These are phyloP conservation scores for Hoplodrina ambigua DNA, from an alignment of 2,888 invertebrate species.

Conservation along the genomic window DNA sequence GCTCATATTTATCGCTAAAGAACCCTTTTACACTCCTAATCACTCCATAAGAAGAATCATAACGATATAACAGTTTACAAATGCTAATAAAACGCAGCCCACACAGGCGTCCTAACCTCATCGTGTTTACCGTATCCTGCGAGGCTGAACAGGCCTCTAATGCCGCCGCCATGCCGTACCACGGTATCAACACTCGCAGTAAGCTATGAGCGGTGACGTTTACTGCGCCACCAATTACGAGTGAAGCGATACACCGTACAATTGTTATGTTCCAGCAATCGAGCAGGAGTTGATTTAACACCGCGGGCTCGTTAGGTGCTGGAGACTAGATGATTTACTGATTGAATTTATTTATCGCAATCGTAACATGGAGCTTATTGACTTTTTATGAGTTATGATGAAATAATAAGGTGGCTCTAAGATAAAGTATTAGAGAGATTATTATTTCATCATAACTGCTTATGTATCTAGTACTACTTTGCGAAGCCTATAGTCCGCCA, in stretches of 20 bases:
- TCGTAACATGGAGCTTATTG: background rate
- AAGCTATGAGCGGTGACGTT: conserved; percentile 55
- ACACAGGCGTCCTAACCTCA: conserved; percentile 39
- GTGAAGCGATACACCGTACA: conserved; percentile 39
- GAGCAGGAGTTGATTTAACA: conserved; percentile 44
- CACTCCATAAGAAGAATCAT: conserved; percentile 39
- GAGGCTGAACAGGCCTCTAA: conserved; percentile 16
- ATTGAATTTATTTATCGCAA: background rate
- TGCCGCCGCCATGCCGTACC: conserved; percentile 26
- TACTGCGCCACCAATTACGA: conserved; percentile 50
- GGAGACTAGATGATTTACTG: conserved; percentile 5
- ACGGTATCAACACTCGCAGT: conserved; percentile 48
- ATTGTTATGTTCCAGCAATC: conserved; percentile 52
- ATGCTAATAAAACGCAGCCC: conserved; percentile 49
- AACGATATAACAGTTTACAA: conserved; percentile 49
- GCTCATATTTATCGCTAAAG: conserved; percentile 25
- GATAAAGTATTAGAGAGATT: no score
- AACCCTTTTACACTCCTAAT: conserved; percentile 35
- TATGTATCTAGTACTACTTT: no score
- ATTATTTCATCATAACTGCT: no score
- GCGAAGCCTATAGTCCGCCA: no score
- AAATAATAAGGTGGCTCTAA: no score
- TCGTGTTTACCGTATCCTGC: conserved; percentile 28
- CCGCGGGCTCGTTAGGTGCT: conserved; percentile 13
- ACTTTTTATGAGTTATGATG: background rate